These are phyloP conservation scores for Grus americana DNA, from an alignment of 2,113 vertebrate genomes.

Conservation along the genomic window DNA sequence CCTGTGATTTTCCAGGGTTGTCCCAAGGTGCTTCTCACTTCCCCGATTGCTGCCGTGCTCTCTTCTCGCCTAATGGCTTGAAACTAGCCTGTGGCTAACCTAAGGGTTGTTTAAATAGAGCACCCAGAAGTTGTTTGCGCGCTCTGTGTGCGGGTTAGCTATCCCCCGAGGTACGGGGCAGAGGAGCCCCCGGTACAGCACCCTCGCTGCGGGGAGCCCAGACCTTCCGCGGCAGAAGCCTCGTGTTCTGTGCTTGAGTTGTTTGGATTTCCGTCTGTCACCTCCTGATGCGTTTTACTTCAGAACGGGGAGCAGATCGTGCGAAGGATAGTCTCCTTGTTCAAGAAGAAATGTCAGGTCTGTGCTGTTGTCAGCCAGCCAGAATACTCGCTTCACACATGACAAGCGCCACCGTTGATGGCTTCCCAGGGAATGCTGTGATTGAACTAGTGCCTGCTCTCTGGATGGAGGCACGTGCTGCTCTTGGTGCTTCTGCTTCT, in stretches of 20 bases:
- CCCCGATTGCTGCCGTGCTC: neutral
- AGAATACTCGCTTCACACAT: neutral
- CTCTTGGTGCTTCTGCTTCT: constrained; percentile 38
- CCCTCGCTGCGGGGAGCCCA: neutral
- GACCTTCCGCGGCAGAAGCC: neutral
- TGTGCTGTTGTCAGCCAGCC: neutral
- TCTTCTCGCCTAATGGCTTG: neutral
- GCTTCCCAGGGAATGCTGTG: neutral
- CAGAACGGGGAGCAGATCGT: neutral
- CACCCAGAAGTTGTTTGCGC: neutral
- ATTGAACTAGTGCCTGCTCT: neutral
- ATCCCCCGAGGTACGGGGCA: neutral
- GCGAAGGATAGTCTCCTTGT: neutral
- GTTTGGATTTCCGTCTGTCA: neutral
- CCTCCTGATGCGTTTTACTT: neutral
- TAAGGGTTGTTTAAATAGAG: neutral
- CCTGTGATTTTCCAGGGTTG: neutral
- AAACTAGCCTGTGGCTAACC: neutral
- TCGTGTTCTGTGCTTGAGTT: neutral
- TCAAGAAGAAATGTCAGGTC: neutral
- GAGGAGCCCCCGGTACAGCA: neutral
- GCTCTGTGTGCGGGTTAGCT: neutral
- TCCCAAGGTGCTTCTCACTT: neutral
- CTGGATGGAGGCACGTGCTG: constrained; percentile 9
- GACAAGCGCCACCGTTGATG: neutral